phyloP scores from a whole-genome alignment of 92 coral and sea anemone species.

The Epizoanthus scotinus region DNA sequence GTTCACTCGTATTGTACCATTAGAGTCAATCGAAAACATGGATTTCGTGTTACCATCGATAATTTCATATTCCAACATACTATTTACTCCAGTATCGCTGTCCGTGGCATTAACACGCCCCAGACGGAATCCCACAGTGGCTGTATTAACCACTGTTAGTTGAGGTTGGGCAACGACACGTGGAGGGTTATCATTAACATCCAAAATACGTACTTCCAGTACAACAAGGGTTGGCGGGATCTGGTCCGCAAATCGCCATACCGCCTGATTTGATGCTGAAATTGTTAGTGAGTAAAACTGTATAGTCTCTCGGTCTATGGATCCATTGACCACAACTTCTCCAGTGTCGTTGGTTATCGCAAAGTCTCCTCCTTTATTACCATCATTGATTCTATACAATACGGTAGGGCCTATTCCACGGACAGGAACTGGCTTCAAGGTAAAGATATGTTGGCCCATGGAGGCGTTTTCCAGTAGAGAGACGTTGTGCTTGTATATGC shows the following conservation, averaged over 20 bases:
- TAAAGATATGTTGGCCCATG: neutral
- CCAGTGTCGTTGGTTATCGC: neutral
- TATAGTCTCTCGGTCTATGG: conserved; percentile 16
- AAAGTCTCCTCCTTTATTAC: conserved; percentile 23
- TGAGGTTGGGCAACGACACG: conserved; percentile 5
- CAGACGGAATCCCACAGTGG: conserved; percentile 39
- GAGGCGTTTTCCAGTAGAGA: conserved; percentile 26
- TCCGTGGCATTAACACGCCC: conserved; percentile 50
- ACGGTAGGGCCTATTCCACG: conserved; percentile 20
- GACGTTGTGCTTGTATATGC: neutral
- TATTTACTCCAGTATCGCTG: conserved; percentile 45
- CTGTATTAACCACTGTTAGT: conserved; percentile 44
- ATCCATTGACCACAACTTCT: neutral
- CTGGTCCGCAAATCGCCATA: conserved; percentile 9
- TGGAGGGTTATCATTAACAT: conserved; percentile 55
- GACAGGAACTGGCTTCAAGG: neutral
- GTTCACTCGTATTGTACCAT: conserved; percentile 48
- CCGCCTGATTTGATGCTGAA: conserved; percentile 25
- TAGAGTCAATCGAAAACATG: conserved; percentile 27
- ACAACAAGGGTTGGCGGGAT: conserved; percentile 6
- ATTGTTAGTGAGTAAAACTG: conserved; percentile 4
- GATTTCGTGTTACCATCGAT: conserved; percentile 37
- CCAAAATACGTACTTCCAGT: conserved; percentile 19
- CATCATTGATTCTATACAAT: neutral
- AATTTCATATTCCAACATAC: conserved; percentile 42